Percentiles rank a stretch among this genome's conserved stretches.
Evolutionary conservation across 2,888 invertebrate species (phyloP).

Genomic region (Melolontha melolontha): DNA sequence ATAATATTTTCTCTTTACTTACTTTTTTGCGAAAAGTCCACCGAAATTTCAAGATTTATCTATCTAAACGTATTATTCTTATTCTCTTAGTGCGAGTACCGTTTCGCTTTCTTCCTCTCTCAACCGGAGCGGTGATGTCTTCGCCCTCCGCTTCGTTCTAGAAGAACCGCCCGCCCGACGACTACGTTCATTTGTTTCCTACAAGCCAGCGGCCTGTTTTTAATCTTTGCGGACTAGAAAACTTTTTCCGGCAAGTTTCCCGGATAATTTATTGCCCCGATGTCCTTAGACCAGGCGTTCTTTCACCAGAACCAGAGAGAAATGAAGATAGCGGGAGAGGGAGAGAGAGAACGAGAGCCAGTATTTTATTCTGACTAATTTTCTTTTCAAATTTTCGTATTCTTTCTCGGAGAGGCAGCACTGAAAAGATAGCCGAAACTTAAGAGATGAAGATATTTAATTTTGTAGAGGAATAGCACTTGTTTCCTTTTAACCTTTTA

Average conservation of each 20-base stretch:
- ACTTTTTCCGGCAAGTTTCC: conserved; percentile 55
- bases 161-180: conserved; percentile 54
- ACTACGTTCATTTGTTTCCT: conserved; percentile 63
- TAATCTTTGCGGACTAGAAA: conserved; percentile 62
- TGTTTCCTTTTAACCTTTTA: too few relatives aligned
- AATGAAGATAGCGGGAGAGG: too few relatives aligned
- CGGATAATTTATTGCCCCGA: conserved; percentile 57
- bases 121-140: conserved; percentile 64
- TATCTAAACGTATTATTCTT: too few relatives aligned
- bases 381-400: conserved; percentile 34
- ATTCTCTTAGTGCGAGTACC: not conserved
- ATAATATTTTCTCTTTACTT: not conserved
- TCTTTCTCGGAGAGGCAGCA: not conserved
- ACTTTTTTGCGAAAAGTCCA: too few relatives aligned
- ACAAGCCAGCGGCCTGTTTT: conserved; percentile 65
- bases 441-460: too few relatives aligned
- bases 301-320: not conserved
- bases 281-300: conserved; percentile 34
- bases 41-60: too few relatives aligned
- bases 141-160: conserved; percentile 55
- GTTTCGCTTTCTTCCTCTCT: conserved; percentile 63
- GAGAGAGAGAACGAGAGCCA: too few relatives aligned
- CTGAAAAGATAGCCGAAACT: too few relatives aligned
- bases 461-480: too few relatives aligned
- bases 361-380: conserved; percentile 21